Evolutionary conservation across 2,113 vertebrate species (phyloP).

Genomic region (Aspidoscelis tigris): DNA sequence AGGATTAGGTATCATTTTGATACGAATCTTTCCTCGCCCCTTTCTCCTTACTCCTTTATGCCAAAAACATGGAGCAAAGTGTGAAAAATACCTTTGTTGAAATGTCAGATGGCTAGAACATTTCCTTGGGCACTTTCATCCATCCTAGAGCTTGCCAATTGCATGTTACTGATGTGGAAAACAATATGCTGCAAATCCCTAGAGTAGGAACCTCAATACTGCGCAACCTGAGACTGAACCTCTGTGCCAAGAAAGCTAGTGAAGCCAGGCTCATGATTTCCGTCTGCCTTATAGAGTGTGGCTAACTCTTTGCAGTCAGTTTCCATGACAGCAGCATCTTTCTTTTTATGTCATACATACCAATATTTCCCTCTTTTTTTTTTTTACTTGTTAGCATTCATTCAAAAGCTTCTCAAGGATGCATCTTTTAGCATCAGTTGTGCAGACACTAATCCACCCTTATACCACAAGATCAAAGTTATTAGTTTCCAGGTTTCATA

Average conservation of each 20-base stretch:
- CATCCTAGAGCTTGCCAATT: background rate
- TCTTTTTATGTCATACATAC: conserved; percentile 10
- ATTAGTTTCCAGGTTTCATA: background rate
- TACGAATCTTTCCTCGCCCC: no score
- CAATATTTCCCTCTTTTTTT: conserved; percentile 1
- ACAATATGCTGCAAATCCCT: background rate
- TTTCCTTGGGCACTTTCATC: background rate
- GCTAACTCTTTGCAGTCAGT: conserved; percentile 13
- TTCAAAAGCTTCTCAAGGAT: conserved; percentile 3
- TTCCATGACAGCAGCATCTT: conserved; percentile 37
- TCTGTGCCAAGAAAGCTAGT: background rate
- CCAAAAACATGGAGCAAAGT: background rate
- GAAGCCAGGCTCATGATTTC: background rate
- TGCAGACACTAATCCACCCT: background rate
- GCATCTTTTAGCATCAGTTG: conserved; percentile 11
- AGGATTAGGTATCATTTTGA: no score
- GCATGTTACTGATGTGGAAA: background rate
- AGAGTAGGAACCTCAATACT: background rate
- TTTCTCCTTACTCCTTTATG: no score
- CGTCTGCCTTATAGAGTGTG: background rate
- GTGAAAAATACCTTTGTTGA: background rate
- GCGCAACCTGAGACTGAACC: background rate
- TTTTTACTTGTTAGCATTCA: conserved; percentile 21
- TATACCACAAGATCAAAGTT: background rate
- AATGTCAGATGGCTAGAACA: background rate